A percentile compares a stretch with the other conserved stretches of the same genome.
These are phyloP conservation scores for Volucella bombylans DNA, from an alignment of 2,888 invertebrate species.

Conservation along the genomic window DNA sequence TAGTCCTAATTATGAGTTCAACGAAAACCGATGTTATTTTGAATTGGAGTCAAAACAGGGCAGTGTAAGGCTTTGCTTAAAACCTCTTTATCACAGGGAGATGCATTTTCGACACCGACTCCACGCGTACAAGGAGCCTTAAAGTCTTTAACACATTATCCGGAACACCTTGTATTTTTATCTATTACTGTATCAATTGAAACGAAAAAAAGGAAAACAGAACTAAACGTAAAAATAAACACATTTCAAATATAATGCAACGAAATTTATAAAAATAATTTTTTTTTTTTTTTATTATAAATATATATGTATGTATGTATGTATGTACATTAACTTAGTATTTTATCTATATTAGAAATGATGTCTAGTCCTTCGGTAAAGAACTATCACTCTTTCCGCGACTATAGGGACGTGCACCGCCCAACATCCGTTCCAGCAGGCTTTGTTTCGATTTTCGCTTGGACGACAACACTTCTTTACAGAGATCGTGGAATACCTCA, in stretches of 20 bases:
- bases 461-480: slow-evolving; percentile 90
- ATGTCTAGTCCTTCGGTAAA: slow-evolving; percentile 88
- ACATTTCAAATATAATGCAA: slow-evolving; percentile 29
- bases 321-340: background rate
- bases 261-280: background rate
- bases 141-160: too few species aligned
- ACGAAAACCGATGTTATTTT: too few species aligned
- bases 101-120: too few species aligned
- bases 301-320: background rate
- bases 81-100: too few species aligned
- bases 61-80: too few species aligned
- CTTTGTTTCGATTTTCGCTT: slow-evolving; percentile 93
- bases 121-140: too few species aligned
- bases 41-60: too few species aligned
- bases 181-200: too few species aligned
- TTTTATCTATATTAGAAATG: background rate
- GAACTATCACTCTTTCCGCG: slow-evolving; percentile 95
- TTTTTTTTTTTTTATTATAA: background rate
- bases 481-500: slow-evolving; percentile 92
- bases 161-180: too few species aligned
- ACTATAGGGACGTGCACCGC: slow-evolving; percentile 89
- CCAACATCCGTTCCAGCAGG: slow-evolving; percentile 91
- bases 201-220: background rate
- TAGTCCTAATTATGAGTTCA: too few species aligned
- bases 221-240: slow-evolving; percentile 1